phyloP scores from a whole-genome alignment of 2,888 invertebrate species.

The Hypolimnas misippus region DNA sequence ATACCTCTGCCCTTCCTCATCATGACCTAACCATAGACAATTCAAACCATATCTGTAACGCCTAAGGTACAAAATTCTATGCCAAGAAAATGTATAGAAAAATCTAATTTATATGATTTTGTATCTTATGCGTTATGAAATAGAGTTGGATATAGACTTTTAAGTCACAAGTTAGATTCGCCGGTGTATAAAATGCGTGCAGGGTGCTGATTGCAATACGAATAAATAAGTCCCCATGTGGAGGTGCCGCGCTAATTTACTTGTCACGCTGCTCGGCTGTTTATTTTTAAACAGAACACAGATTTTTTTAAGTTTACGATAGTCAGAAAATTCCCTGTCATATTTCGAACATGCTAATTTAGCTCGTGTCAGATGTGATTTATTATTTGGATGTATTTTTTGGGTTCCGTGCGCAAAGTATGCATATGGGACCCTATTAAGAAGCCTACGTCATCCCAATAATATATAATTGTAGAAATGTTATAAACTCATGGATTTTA shows the following conservation, averaged over 20 bases:
- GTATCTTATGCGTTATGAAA: conserved; percentile 4
- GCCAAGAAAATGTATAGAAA: neutral
- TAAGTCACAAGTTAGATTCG: conserved; percentile 22
- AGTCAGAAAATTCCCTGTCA: conserved; percentile 32
- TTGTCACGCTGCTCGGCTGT: conserved; percentile 51
- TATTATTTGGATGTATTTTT: conserved; percentile 16
- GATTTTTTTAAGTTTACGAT: conserved; percentile 37
- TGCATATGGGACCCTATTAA: no score
- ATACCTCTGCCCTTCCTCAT: conserved; percentile 54
- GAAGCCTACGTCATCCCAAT: no score
- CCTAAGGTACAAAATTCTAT: conserved; percentile 9
- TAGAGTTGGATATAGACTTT: conserved; percentile 25
- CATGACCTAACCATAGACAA: conserved; percentile 28
- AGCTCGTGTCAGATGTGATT: conserved; percentile 27
- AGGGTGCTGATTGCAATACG: conserved; percentile 60
- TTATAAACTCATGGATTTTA: no score
- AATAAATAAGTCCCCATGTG: conserved; percentile 53
- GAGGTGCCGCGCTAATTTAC: conserved; percentile 57
- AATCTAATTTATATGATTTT: conserved; percentile 11
- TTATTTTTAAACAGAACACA: conserved; percentile 51
- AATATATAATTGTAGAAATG: no score
- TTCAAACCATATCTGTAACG: conserved; percentile 30
- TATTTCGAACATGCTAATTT: conserved; percentile 37
- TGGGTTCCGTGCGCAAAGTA: no score
- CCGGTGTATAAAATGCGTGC: conserved; percentile 46